Conservation (phyloP, 2,113 vertebrate species). For the Geococcyx californianus region DNA sequence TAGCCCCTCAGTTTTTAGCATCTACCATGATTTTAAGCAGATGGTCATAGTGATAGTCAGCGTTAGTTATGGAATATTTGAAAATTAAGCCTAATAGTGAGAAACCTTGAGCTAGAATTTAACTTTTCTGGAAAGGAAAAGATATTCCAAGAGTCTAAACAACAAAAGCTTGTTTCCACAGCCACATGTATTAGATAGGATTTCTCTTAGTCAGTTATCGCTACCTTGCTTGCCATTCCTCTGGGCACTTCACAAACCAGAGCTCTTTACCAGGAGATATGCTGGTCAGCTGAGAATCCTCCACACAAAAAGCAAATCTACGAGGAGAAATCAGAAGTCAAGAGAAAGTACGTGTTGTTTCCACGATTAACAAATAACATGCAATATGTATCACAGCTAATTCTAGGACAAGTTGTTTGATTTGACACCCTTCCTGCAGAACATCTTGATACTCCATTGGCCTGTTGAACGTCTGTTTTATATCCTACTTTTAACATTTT, state of each 20-base stretch:
- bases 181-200: background rate
- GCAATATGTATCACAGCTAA: fast-evolving
- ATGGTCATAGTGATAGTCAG: too few relatives aligned
- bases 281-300: conserved; percentile 74
- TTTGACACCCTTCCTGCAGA: background rate
- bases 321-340: background rate
- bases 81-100: background rate
- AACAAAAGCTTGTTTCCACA: too few relatives aligned
- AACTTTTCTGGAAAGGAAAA: background rate
- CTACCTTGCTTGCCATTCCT: conserved; percentile 85
- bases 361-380: background rate
- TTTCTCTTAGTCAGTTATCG: background rate
- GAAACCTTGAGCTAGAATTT: background rate
- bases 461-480: background rate
- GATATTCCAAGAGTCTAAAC: background rate
- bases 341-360: background rate
- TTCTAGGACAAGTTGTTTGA: background rate
- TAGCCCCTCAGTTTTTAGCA: background rate
- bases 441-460: background rate
- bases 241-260: conserved; percentile 86
- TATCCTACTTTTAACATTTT: background rate
- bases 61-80: fast-evolving
- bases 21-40: background rate
- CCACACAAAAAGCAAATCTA: conserved; percentile 89
- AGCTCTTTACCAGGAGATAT: conserved; percentile 86